Evolutionary conservation across 2,888 invertebrate species (phyloP).

Genomic region (Hofmannophila pseudospretella): DNA sequence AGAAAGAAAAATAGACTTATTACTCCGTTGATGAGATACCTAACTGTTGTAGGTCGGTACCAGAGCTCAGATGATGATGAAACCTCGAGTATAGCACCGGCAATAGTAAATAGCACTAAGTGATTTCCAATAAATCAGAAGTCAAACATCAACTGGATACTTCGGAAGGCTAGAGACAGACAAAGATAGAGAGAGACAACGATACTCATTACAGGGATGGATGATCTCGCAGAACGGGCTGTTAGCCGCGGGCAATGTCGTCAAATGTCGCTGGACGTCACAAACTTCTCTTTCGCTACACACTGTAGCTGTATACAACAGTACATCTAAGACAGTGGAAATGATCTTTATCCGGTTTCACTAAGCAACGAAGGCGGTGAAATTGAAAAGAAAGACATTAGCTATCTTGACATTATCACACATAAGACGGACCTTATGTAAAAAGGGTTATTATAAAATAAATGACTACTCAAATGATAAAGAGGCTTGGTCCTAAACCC

Average conservation of each 20-base stretch:
- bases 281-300: background rate
- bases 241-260: background rate
- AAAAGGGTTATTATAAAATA: no score
- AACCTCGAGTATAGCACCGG: no score
- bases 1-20: no score
- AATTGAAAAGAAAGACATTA: background rate
- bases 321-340: background rate
- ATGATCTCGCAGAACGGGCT: constrained; percentile 4
- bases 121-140: background rate
- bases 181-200: background rate
- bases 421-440: no score
- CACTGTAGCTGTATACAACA: background rate
- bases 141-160: background rate
- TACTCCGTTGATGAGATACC: no score
- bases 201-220: background rate
- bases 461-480: no score
- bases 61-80: no score
- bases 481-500: no score
- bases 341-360: background rate
- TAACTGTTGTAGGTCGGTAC: no score
- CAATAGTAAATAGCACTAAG: no score
- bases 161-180: background rate
- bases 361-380: background rate
- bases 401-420: no score
- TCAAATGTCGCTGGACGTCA: background rate